A percentile compares a stretch with the other conserved stretches of the same genome.
phyloP scores from a whole-genome alignment of 2,113 vertebrate genomes.

The Aegithalos caudatus region DNA sequence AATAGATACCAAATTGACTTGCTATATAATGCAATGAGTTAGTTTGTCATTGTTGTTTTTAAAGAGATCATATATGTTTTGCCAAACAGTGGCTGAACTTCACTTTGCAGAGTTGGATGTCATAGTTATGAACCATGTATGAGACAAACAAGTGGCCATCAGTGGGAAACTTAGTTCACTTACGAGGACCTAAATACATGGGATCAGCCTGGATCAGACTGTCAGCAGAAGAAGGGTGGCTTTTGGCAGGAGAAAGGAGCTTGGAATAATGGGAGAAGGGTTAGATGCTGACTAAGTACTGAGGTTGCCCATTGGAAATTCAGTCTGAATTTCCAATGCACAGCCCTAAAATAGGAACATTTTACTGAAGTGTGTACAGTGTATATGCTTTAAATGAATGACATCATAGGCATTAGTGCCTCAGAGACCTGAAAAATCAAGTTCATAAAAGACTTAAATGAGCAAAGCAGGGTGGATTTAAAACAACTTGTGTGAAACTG shows the following conservation, averaged over 20 bases:
- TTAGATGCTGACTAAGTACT: not conserved
- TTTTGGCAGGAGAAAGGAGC: not conserved
- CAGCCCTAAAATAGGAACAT: not conserved
- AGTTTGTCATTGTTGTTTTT: not conserved
- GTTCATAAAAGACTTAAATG: not conserved
- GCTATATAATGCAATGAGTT: not conserved
- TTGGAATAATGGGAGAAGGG: not conserved
- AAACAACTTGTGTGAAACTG: not conserved
- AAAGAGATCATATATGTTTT: not conserved
- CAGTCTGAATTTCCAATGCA: not conserved
- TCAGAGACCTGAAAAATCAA: not conserved
- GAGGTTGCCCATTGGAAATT: not conserved
- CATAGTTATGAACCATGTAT: not conserved
- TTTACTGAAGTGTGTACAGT: not conserved
- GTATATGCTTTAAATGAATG: not conserved
- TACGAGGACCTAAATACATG: not conserved
- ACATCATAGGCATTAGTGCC: not conserved
- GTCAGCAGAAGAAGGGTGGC: too few relatives aligned
- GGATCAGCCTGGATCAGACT: not conserved
- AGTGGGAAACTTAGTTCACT: not conserved
- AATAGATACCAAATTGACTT: not conserved
- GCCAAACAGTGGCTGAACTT: not conserved
- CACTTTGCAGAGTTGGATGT: not conserved
- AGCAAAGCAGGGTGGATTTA: not conserved
- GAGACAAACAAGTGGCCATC: not conserved